Base-by-base conservation (phyloP, 2,113 vertebrate species). In the Carollia perspicillata region DNA sequence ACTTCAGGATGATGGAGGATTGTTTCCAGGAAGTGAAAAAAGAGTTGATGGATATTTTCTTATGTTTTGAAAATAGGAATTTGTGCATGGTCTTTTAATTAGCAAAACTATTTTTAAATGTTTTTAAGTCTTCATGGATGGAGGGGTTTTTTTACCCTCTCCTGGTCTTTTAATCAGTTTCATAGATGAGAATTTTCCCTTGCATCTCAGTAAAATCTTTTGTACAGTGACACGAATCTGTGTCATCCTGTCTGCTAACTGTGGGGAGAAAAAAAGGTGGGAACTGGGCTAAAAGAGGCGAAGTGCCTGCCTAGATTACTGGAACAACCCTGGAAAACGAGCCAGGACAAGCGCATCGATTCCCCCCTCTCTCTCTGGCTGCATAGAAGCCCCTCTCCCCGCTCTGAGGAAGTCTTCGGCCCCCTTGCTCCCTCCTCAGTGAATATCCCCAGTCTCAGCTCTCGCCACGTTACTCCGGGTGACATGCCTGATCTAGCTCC, bases 51-150 rank as follows among this genome's bases (percentile, higher is more conserved):
- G 93, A 66, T 63, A 74, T 16, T 83, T 75, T 49, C 80, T 53
- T 72, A 55, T 22, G n/a, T 63, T 69, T 96, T 90, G 51, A 90
- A 81, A 80, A 69, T 65, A 95, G 44, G 55, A 94, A 75, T 58
- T 1, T 47, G 42, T 35, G 3, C n/a, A 44, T 77, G 14, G 20
- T 86, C 47, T 84, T 83, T 66, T 65, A 95, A 91, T 85, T 58
- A 37, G 53, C 12, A 89, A 93, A 91, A 77, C 14, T 28, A 30
- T 66, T 80, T 86, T 86, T 37, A 28, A 75, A 71, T 44, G 20
- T 37, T 92, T 93, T 42, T n/a, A 87, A 51, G 35, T 75, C 40
- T 20, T 74, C 20, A 8, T 9, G 20, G 26, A 80, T 87, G 37
- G 22, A 68, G 16, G 65, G 53, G 20, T 1, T 58, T 26, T 93